Evolutionary conservation across 2,888 invertebrate species (phyloP).

Genomic region (Syrphus vitripennis): DNA sequence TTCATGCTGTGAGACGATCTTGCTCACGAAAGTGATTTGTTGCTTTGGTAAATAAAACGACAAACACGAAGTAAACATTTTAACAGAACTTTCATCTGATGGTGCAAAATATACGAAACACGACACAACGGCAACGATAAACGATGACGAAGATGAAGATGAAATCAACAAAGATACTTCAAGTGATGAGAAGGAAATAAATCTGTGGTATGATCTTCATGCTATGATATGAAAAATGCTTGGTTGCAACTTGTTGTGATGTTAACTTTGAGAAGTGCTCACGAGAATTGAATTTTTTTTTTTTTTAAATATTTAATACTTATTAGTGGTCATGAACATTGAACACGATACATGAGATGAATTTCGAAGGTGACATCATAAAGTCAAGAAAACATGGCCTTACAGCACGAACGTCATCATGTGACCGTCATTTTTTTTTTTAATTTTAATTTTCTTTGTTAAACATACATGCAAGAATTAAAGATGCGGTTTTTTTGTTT

Average conservation of each 20-base stretch:
- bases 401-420: neutral
- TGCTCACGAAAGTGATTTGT: conserved; percentile 41
- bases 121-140: neutral
- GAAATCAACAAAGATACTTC: neutral
- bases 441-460: neutral
- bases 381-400: conserved; percentile 20
- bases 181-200: conserved; percentile 19
- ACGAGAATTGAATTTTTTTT: conserved; percentile 31
- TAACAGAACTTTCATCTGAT: conserved; percentile 53
- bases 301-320: neutral
- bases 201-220: neutral
- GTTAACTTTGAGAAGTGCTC: conserved; percentile 15
- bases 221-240: neutral
- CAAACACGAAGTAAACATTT: conserved; percentile 50
- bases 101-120: neutral
- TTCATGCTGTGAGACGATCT: neutral
- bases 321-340: conserved; percentile 2
- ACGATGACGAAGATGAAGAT: neutral
- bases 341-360: neutral
- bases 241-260: conserved; percentile 3
- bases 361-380: conserved; percentile 42
- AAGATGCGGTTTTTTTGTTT: neutral
- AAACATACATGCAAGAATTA: neutral
- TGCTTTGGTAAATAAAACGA: conserved; percentile 35
- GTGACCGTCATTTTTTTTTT: neutral